Evolutionary conservation across 1,140 invertebrate genomes (phyloP).

Genomic region (Temnothorax curvispinosus): DNA sequence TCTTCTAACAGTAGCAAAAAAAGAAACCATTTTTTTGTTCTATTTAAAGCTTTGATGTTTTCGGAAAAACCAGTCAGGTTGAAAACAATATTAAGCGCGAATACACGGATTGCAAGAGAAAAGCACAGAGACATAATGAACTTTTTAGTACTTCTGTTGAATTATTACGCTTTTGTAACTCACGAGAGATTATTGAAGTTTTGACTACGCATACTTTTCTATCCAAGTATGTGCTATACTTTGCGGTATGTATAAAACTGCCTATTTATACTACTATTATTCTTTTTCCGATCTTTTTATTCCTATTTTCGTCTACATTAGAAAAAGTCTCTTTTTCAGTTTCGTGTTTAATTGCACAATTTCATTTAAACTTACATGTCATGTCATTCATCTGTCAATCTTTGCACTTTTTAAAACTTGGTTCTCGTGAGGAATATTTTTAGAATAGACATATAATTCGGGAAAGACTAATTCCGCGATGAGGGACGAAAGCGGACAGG

Average conservation of each 20-base stretch:
- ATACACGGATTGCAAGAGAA: neutral
- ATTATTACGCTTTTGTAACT: neutral
- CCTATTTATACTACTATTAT: neutral
- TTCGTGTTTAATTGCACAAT: conserved; percentile 11
- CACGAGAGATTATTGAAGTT: neutral
- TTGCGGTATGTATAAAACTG: neutral
- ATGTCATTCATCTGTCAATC: neutral
- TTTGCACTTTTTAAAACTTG: conserved; percentile 7
- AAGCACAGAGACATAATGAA: neutral
- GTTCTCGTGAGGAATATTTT: neutral
- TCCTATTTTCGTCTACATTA: neutral
- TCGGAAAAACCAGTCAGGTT: neutral
- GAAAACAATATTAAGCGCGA: neutral
- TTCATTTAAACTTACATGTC: neutral
- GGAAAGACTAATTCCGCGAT: conserved; percentile 33
- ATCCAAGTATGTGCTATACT: neutral
- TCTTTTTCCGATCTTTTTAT: neutral
- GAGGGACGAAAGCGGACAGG: conserved; percentile 5
- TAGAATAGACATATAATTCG: conserved; percentile 12
- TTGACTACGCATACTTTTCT: neutral
- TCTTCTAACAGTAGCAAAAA: conserved; percentile 16
- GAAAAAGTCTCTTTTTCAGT: neutral
- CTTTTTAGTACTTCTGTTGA: neutral
- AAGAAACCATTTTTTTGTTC: neutral
- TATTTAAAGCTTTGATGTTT: conserved; percentile 18